Base-by-base conservation (phyloP, 1,140 invertebrate species). In the Gonioctena quinquepunctata region DNA sequence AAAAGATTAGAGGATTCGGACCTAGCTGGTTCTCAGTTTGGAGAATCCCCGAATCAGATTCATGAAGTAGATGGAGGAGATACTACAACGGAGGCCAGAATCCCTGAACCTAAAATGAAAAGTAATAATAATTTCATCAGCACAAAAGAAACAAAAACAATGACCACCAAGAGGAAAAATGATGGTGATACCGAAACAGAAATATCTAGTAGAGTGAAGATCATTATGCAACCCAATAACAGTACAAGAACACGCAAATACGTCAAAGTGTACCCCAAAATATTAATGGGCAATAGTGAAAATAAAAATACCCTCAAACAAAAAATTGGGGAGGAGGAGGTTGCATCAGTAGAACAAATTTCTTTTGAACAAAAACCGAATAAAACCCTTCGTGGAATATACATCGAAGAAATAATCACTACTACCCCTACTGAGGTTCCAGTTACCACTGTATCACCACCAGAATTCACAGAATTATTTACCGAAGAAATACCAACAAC, bases 91-190 rank as follows among this genome's bases (percentile, higher is more conserved):
- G n/a, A 25, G 66, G 60, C 19, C 33, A 3, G n/a, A n/a, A n/a
- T n/a, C n/a, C n/a, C n/a, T n/a, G n/a, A n/a, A n/a, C 11, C 65
- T 25, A 57, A 59, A 65, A 63, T 64, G 49, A 68, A 65, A 21
- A 71, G 72, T 28, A 63, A 48, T n/a, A 70, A 74, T 19, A 73
- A 76, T 50, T 77, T 76, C n/a, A 76, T 57, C 69, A 78, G 26
- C 73, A 87, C 13, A 83, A 86, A 5, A 81, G 76, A 33, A 88
- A 87, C 76, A 83, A 85, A 3, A 78, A 83, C 8, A 80, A 85
- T 22, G 81, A 84, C 52, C 19, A 60, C 80, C 0, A 79, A 79
- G 69, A 76, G 77, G 52, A 75, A 76, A 68, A 61, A 71, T 59
- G 70, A 80, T 66, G 79, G 73, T 4, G 71, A 74, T 50, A 59